Conservation (phyloP, 1,140 invertebrate genomes). For the Ganaspis sp. region DNA sequence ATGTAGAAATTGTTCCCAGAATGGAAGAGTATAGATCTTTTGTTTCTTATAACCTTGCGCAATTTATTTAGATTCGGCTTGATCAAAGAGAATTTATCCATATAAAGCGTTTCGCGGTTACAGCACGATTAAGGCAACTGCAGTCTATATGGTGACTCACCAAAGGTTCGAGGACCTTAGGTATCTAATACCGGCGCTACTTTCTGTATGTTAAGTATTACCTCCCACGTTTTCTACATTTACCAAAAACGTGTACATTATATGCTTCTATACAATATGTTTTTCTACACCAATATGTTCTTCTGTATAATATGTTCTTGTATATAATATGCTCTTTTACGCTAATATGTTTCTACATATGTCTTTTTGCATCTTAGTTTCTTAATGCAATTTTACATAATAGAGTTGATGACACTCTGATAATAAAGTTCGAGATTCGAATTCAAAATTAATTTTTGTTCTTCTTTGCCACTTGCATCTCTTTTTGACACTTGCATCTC, state of each 20-base stretch:
- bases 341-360: too few relatives aligned
- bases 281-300: background rate
- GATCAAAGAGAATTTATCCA: constrained; percentile 20
- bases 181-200: constrained; percentile 34
- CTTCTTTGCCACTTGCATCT: too few relatives aligned
- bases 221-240: constrained; percentile 49
- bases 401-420: too few relatives aligned
- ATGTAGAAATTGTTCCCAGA: background rate
- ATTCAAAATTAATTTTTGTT: too few relatives aligned
- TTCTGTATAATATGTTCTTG: background rate
- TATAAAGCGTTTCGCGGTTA: constrained; percentile 33
- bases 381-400: too few relatives aligned
- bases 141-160: constrained; percentile 45
- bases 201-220: constrained; percentile 36
- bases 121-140: constrained; percentile 50
- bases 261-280: too few relatives aligned
- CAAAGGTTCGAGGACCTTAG: constrained; percentile 18
- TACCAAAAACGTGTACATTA: constrained; percentile 43
- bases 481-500: too few relatives aligned
- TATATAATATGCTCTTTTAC: too few relatives aligned
- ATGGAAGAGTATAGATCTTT: background rate
- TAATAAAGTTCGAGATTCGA: too few relatives aligned
- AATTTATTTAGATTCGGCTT: constrained; percentile 15
- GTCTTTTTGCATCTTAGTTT: too few relatives aligned
- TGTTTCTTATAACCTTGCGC: background rate